A percentile compares a stretch with the other conserved stretches of the same genome.
These are phyloP conservation scores for Rhipidura dahli DNA, from an alignment of 2,113 vertebrate genomes.

Conservation along the genomic window DNA sequence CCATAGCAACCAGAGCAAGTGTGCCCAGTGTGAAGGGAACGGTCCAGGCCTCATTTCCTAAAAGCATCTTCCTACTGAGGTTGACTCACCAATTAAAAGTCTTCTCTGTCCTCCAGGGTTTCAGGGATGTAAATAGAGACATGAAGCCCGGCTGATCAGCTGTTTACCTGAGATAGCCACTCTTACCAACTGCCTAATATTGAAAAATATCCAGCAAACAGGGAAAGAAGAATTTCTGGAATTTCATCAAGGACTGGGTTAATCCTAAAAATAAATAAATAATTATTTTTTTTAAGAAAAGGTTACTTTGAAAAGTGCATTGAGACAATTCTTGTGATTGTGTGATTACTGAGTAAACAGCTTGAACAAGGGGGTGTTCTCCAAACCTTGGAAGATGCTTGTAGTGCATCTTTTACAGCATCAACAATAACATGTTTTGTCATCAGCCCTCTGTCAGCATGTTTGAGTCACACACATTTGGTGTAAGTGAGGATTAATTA, in stretches of 20 bases:
- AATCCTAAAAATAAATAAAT: not conserved
- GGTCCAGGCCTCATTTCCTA: constrained; percentile 72
- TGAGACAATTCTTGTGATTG: not conserved
- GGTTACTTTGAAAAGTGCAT: not conserved
- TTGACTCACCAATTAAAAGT: constrained; percentile 73
- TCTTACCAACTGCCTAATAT: not conserved
- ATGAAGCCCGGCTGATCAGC: constrained; percentile 46
- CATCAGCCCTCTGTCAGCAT: constrained; percentile 44
- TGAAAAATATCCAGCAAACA: not conserved
- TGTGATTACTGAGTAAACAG: constrained; percentile 12
- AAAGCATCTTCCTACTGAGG: constrained; percentile 65
- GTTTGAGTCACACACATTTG: constrained; percentile 50
- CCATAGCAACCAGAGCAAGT: constrained; percentile 70
- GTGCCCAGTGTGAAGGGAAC: constrained; percentile 62
- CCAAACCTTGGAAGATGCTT: constrained; percentile 7
- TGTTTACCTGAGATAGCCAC: constrained; percentile 48
- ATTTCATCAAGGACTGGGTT: not conserved
- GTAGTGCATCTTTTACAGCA: constrained; percentile 17
- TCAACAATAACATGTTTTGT: constrained; percentile 51
- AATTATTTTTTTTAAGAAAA: not conserved
- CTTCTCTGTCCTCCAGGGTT: constrained; percentile 60
- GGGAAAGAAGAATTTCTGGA: not conserved
- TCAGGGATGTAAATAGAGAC: constrained; percentile 54
- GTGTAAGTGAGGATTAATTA: constrained; percentile 51
- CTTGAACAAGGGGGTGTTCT: not conserved